These are phyloP conservation scores for Halocynthia aurantium DNA, from an alignment of 23 tunicate species.

Conservation along the genomic window DNA sequence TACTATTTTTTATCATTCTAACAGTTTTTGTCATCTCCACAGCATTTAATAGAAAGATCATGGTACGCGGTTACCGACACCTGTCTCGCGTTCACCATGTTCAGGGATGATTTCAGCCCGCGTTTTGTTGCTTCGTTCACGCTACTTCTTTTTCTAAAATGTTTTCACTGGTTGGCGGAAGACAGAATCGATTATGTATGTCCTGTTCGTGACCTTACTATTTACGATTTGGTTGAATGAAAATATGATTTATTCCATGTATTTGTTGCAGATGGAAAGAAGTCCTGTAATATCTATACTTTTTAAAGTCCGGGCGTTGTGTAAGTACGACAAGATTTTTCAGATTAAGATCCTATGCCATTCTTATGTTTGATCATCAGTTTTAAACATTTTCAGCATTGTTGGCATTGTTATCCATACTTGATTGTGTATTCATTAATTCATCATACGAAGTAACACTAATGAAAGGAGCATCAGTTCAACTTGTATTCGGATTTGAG, in stretches of 20 bases:
- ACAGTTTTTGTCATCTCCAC: not conserved
- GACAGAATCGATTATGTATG: conserved; percentile 94
- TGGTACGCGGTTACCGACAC: conserved; percentile 99
- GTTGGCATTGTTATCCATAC: conserved; percentile 41
- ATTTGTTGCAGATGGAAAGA: conserved; percentile 79
- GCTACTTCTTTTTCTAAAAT: conserved; percentile 75
- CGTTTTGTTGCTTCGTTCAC: conserved; percentile 89
- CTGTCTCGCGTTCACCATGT: conserved; percentile 98
- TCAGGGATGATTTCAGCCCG: conserved; percentile 92
- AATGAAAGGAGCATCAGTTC: conserved; percentile 89
- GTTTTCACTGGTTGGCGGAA: conserved; percentile 95
- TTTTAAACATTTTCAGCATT: conserved; percentile 38
- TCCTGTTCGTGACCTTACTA: not conserved
- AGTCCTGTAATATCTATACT: conserved; percentile 73
- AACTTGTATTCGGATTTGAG: conserved; percentile 97
- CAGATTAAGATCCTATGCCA: not conserved
- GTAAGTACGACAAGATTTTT: conserved; percentile 31
- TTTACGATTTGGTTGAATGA: too few species aligned
- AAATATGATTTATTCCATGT: not conserved
- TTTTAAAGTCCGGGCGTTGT: conserved; percentile 72
- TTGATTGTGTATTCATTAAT: conserved; percentile 62
- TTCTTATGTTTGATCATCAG: not conserved
- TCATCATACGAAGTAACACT: conserved; percentile 60
- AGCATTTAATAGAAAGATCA: conserved; percentile 87
- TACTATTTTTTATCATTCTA: not conserved